phyloP scores from a whole-genome alignment of 2,113 vertebrate genomes.

The Raja brachyura region DNA sequence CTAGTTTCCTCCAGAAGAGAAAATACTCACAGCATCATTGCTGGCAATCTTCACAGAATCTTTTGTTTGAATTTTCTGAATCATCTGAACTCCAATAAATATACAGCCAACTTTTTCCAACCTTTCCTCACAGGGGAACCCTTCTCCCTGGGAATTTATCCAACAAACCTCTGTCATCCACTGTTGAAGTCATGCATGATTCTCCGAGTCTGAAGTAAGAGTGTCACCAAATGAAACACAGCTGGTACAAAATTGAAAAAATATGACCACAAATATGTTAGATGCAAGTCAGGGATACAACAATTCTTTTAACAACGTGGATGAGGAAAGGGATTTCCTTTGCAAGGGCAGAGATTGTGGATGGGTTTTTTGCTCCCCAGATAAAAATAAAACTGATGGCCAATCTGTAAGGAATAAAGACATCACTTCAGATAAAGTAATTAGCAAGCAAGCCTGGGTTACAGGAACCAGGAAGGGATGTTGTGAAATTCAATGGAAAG shows the following conservation, averaged over 20 bases:
- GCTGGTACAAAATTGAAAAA: neutral
- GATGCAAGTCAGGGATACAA: neutral
- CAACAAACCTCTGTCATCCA: no score
- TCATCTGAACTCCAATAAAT: no score
- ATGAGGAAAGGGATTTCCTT: neutral
- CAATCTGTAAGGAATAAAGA: neutral
- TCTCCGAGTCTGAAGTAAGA: no score
- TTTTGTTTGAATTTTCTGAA: no score
- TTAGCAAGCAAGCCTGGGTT: neutral
- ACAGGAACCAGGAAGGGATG: neutral
- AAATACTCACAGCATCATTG: no score
- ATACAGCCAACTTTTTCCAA: no score
- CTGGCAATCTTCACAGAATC: no score
- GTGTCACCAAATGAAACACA: no score
- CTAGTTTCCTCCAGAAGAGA: no score
- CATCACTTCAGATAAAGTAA: neutral
- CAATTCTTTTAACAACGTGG: neutral
- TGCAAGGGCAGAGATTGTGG: neutral
- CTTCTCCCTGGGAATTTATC: no score
- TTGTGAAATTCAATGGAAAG: neutral
- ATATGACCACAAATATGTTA: neutral
- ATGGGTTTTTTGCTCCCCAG: neutral
- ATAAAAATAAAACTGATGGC: neutral
- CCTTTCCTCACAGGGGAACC: no score
- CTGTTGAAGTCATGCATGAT: no score